These are phyloP conservation scores for Nesometra sesokonis DNA, from an alignment of 35 echinoderm and acorn worm genomes.

Conservation along the genomic window DNA sequence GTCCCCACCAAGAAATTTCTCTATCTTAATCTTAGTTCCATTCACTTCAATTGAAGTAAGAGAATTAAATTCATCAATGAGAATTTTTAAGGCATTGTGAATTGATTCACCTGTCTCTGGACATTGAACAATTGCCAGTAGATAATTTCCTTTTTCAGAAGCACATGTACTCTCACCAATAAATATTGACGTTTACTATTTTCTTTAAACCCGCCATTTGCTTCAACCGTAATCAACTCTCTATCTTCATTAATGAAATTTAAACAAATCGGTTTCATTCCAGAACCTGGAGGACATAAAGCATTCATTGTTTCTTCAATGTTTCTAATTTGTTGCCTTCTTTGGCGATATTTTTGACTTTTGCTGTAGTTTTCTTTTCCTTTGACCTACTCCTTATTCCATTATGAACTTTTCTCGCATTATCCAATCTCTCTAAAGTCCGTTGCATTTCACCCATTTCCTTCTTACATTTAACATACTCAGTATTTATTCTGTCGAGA, in stretches of 20 bases:
- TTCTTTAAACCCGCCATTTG: slow-evolving; percentile 23
- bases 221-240: slow-evolving; percentile 23
- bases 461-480: slow-evolving; percentile 18
- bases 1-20: slow-evolving; percentile 29
- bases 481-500: slow-evolving; percentile 1
- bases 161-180: slow-evolving; percentile 30
- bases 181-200: slow-evolving; percentile 41
- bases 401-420: slow-evolving; percentile 25
- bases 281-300: not conserved
- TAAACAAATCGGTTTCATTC: slow-evolving; percentile 25
- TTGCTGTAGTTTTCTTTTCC: slow-evolving; percentile 25
- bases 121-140: slow-evolving; percentile 19
- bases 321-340: slow-evolving; percentile 8
- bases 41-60: slow-evolving; percentile 4
- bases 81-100: slow-evolving; percentile 4
- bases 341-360: slow-evolving; percentile 27
- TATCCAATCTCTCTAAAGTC: slow-evolving; percentile 25
- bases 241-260: slow-evolving; percentile 32
- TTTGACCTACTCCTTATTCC: slow-evolving; percentile 28
- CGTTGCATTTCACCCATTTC: slow-evolving; percentile 14
- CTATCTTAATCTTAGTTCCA: slow-evolving; percentile 10
- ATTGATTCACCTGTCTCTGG: slow-evolving; percentile 37
- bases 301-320: slow-evolving; percentile 11
- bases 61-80: slow-evolving; percentile 23
- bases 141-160: slow-evolving; percentile 44